Conservation (phyloP, 2,113 vertebrate species). For the Okapia johnstoni region DNA sequence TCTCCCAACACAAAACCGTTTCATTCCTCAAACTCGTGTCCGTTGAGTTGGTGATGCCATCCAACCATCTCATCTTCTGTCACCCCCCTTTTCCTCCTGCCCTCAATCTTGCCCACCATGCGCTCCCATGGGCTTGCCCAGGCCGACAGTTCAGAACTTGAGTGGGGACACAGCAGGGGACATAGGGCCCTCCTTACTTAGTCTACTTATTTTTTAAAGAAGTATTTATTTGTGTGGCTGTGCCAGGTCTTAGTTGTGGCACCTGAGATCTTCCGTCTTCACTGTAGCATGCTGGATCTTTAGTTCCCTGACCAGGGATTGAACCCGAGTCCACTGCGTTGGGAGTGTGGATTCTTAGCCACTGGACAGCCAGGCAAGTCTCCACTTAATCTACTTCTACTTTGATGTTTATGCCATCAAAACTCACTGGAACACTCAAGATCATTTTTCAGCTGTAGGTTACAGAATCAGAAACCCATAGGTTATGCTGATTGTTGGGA, state of each 20-base stretch:
- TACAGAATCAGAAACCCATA: neutral
- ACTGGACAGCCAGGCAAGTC: neutral
- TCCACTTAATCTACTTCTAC: neutral
- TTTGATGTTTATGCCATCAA: neutral
- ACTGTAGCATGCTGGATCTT: neutral
- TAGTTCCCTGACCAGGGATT: neutral
- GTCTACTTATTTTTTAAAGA: neutral
- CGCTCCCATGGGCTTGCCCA: neutral
- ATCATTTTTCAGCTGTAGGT: neutral
- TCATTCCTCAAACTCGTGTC: neutral
- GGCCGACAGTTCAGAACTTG: neutral
- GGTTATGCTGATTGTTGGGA: neutral
- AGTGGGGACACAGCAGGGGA: neutral
- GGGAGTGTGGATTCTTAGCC: neutral
- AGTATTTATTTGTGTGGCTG: neutral
- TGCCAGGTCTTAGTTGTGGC: neutral
- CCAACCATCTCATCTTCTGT: neutral
- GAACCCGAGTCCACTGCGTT: neutral
- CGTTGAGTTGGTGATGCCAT: neutral
- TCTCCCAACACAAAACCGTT: neutral
- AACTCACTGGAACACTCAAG: neutral
- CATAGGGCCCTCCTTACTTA: neutral
- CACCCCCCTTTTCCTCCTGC: neutral
- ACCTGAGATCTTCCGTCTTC: neutral
- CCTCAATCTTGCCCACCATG: neutral